A percentile compares a stretch with the other conserved stretches of the same genome.
Evolutionary conservation across 2,888 invertebrate species (phyloP).

Genomic region (Epinotia bilunana): DNA sequence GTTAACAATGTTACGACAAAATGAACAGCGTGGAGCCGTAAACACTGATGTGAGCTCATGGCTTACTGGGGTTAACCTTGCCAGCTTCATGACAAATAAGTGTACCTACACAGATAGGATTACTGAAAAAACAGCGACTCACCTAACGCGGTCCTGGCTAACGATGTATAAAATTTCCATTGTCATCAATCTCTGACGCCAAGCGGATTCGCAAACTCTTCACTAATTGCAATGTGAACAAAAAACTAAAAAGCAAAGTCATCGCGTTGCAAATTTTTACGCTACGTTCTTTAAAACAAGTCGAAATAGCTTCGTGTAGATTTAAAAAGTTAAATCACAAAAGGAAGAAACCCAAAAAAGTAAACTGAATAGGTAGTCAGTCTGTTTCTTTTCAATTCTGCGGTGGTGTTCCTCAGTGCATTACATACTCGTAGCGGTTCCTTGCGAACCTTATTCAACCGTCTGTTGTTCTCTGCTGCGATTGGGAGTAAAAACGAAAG

Average conservation of each 20-base stretch:
- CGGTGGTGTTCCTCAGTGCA: constrained; percentile 11
- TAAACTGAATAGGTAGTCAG: constrained; percentile 10
- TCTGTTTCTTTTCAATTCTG: constrained; percentile 29
- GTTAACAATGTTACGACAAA: constrained; percentile 45
- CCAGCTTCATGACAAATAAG: constrained; percentile 64
- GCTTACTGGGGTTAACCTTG: constrained; percentile 63
- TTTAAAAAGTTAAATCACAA: constrained; percentile 45
- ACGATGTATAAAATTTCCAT: constrained; percentile 85
- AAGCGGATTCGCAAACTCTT: constrained; percentile 81
- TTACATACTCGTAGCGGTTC: background rate
- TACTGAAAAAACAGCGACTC: constrained; percentile 79
- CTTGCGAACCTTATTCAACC: constrained; percentile 13
- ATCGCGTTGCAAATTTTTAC: constrained; percentile 77
- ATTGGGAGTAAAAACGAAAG: too few relatives aligned
- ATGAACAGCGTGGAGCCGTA: constrained; percentile 50
- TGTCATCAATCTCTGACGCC: constrained; percentile 84
- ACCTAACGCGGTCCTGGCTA: constrained; percentile 81
- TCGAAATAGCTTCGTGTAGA: constrained; percentile 52
- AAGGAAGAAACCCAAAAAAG: constrained; percentile 18
- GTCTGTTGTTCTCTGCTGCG: too few relatives aligned
- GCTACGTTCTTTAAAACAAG: constrained; percentile 71
- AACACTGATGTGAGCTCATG: constrained; percentile 57
- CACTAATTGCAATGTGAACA: constrained; percentile 84
- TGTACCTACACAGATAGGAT: constrained; percentile 72
- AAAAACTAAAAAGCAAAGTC: constrained; percentile 82